Percentiles rank a stretch among this genome's conserved stretches.
Conservation (phyloP, 1,140 invertebrate genomes). For the Riptortus pedestris region DNA sequence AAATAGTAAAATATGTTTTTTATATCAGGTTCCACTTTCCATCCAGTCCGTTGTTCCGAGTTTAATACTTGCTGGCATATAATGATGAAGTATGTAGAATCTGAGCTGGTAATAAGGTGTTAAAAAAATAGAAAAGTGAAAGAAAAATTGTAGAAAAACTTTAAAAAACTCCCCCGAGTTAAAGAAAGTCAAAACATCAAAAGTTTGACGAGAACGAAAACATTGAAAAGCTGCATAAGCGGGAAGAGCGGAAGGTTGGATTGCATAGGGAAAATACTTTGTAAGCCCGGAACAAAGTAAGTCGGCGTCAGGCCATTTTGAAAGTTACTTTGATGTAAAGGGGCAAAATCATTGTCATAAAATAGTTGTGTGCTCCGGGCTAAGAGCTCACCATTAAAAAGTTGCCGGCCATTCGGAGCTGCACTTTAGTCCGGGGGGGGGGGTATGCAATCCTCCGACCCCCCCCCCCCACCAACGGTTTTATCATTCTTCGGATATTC, state of each 20-base stretch:
- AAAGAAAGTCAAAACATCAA: background rate
- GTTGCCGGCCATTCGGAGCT: background rate
- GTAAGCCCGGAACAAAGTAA: background rate
- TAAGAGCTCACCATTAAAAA: conserved; percentile 5
- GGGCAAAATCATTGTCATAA: conserved; percentile 9
- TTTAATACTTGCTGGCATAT: too few species aligned
- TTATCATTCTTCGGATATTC: conserved; percentile 18
- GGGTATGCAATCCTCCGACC: too few species aligned
- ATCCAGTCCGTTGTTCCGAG: too few species aligned
- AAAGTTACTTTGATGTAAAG: conserved; percentile 14
- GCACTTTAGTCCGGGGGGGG: background rate
- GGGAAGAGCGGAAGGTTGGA: background rate
- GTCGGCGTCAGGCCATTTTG: background rate
- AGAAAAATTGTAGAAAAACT: too few species aligned
- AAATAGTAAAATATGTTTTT: too few species aligned
- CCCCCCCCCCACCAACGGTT: background rate
- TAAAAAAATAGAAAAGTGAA: too few species aligned
- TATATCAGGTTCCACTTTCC: too few species aligned
- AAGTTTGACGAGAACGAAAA: background rate
- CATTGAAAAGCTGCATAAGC: background rate
- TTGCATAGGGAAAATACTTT: background rate
- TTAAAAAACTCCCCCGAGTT: too few species aligned
- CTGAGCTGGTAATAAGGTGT: too few species aligned
- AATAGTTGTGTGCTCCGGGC: background rate
- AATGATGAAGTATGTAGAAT: too few species aligned